Evolutionary conservation across 2,888 invertebrate genomes (phyloP), one percentile per base, ranked within the genome.

Genomic region (Pseudanteris insignis): DNA sequence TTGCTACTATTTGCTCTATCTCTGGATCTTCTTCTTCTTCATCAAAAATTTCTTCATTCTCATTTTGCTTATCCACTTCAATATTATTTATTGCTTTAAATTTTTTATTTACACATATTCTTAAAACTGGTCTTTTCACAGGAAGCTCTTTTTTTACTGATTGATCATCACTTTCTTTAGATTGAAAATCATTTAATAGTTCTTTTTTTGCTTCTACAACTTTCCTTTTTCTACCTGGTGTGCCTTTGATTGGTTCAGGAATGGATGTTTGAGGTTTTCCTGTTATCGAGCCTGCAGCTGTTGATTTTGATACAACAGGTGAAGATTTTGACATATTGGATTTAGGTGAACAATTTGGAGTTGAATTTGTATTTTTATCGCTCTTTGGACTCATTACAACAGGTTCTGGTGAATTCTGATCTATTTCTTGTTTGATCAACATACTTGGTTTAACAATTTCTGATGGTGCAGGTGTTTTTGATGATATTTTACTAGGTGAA

Each of bases 61-160:
- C 46, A 14, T 11, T 10, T 9, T 37, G 11, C 3, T 57, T 53
- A 38, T 40, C n/a, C n/a, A n/a, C n/a, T n/a, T n/a, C n/a, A n/a
- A n/a, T n/a, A n/a, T n/a, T n/a, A n/a, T n/a, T n/a, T n/a, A n/a
- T n/a, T n/a, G n/a, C n/a, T n/a, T n/a, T n/a, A n/a, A n/a, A 53
- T n/a, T 37, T 55, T 61, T 70, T 70, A 40, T 67, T 66, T n/a
- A 72, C 64, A 24, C 65, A 65, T 41, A 71, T 69, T 41, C 61
- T 63, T 13, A 72, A 36, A 26, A 67, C 40, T 8, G 68, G 65
- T 12, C 34, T 63, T 21, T 65, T 65, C n/a, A 6, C 15, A 9
- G 10, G 11, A 11, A 6, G 15, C 1, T 8, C 12, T n/a, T n/a
- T n/a, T n/a, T n/a, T n/a, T 9, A 24, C 10, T 6, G 11, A 21